Evolutionary conservation across 2,797 vertebrate genomes (phyloP).

Genomic region (Erithacus rubecula): DNA sequence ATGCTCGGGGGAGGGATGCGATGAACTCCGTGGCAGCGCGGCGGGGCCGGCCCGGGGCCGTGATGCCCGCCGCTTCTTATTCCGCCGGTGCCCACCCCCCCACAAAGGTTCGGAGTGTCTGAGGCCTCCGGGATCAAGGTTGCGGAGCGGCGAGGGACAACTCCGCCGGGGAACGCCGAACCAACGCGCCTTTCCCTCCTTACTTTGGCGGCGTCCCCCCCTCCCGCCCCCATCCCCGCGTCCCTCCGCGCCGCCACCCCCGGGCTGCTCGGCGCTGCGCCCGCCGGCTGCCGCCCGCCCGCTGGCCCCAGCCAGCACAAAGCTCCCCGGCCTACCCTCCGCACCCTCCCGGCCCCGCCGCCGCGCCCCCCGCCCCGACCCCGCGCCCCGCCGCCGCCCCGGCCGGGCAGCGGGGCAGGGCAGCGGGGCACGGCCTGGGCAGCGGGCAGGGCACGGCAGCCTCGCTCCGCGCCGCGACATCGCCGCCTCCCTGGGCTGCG

Average conservation of each 20-base stretch:
- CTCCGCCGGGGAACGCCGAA: conserved; percentile 27
- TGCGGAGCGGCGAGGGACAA: conserved; percentile 31
- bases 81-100: not conserved
- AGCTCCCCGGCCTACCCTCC: conserved; percentile 72
- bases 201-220: conserved; percentile 44
- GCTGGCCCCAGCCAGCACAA: conserved; percentile 66
- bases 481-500: not conserved
- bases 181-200: not conserved
- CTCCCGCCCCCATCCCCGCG: not conserved
- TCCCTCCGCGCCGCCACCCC: not conserved
- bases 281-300: too few species aligned
- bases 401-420: not conserved
- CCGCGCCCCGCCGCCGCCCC: conserved; percentile 37
- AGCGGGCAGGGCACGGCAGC: not conserved
- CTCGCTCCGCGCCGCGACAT: not conserved
- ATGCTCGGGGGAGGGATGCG: not conserved
- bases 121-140: conserved; percentile 64
- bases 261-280: too few species aligned
- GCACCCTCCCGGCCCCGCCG: conserved; percentile 34
- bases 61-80: not conserved
- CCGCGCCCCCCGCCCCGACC: too few species aligned
- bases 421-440: not conserved
- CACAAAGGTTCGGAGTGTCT: not conserved
- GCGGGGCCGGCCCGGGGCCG: not conserved
- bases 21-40: not conserved